phyloP scores from a whole-genome alignment of 2,797 vertebrate species.

The Otolemur crassicaudatus region DNA sequence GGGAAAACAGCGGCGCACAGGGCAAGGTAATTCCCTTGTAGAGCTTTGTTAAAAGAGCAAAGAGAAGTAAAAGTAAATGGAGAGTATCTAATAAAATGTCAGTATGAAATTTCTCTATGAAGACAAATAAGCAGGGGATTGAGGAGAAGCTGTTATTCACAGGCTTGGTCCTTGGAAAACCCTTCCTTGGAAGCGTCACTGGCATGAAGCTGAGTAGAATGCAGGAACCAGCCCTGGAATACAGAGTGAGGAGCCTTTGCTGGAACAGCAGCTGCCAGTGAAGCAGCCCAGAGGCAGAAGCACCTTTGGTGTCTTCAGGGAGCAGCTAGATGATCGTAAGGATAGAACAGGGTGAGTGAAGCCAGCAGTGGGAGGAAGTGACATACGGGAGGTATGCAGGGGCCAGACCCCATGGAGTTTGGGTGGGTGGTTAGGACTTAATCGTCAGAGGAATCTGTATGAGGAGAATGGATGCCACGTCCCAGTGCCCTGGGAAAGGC shows the following conservation, averaged over 20 bases:
- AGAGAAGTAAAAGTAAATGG: background rate
- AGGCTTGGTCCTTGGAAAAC: background rate
- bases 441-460: background rate
- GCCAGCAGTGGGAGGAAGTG: too few species aligned
- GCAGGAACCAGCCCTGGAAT: accelerated
- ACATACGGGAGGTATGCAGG: background rate
- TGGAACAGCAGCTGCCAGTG: background rate
- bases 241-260: background rate
- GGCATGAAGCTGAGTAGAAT: background rate
- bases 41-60: background rate
- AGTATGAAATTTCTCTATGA: background rate
- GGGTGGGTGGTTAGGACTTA: background rate
- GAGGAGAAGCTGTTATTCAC: background rate
- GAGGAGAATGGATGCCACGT: background rate
- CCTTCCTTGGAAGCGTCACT: background rate
- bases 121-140: background rate
- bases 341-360: background rate
- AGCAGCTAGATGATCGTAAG: background rate
- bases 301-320: background rate
- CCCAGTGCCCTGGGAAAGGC: background rate
- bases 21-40: background rate
- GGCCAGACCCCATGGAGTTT: background rate
- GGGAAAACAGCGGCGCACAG: background rate
- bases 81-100: background rate
- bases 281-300: too few species aligned